These are phyloP conservation scores for Temnothorax rugatulus DNA, from an alignment of 2,888 invertebrate species.

Conservation along the genomic window DNA sequence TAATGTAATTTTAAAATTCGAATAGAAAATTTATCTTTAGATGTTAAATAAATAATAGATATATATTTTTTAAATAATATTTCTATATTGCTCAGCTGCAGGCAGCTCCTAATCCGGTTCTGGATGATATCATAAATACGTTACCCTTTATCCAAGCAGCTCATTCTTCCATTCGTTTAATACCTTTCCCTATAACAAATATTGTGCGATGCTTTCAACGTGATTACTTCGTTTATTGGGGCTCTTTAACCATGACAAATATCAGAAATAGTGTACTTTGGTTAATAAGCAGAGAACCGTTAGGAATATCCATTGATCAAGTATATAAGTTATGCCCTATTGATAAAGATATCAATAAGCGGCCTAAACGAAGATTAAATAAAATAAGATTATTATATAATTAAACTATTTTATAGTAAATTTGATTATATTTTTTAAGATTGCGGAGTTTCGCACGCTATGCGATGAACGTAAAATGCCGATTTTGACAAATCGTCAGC, in stretches of 20 bases:
- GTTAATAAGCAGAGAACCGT: slow-evolving; percentile 88
- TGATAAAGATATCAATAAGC: background rate
- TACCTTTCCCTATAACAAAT: slow-evolving; percentile 87
- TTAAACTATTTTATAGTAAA: background rate
- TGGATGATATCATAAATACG: slow-evolving; percentile 86
- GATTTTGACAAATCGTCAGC: slow-evolving; percentile 82
- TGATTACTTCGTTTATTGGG: slow-evolving; percentile 90
- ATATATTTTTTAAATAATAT: slow-evolving; percentile 14
- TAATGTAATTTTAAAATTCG: background rate
- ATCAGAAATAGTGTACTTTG: slow-evolving; percentile 88
- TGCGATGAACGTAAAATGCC: slow-evolving; percentile 82
- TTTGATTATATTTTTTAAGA: slow-evolving; percentile 83
- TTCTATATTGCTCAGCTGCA: slow-evolving; percentile 85
- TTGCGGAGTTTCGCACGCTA: slow-evolving; percentile 88
- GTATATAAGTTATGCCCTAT: slow-evolving; percentile 84
- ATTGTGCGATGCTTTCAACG: slow-evolving; percentile 88
- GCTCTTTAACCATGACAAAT: slow-evolving; percentile 86
- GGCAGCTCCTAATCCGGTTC: slow-evolving; percentile 86
- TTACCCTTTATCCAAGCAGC: slow-evolving; percentile 87
- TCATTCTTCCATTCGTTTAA: slow-evolving; percentile 87
- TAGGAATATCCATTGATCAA: slow-evolving; percentile 88
- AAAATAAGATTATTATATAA: background rate
- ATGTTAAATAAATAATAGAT: background rate
- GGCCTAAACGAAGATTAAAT: slow-evolving; percentile 2
- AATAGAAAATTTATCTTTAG: background rate